Base-by-base conservation (phyloP, 2,888 invertebrate species). In the Laothoe populi region DNA sequence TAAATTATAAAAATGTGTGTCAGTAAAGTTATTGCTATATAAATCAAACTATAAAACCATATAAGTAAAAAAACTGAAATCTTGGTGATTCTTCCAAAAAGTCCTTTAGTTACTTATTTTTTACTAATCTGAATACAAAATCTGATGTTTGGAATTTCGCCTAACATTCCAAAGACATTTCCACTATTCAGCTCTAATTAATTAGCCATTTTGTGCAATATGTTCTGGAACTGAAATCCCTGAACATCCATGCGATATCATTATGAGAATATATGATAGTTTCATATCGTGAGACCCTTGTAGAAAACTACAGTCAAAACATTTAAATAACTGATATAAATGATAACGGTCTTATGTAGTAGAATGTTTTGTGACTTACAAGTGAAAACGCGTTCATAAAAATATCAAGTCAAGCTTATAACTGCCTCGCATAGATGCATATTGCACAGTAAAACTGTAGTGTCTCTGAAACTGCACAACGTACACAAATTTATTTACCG, bases 381-480 rank as follows among this genome's bases (percentile, higher is more conserved):
- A 35, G 31, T 35, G 21, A 53, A 42, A 61, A 19, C 26, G 23
- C 35, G 42, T 21, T 53, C 5, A 53, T 26, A 61, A 60, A 60
- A 46, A 38, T 48, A 48, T 42, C 19, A 40, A 42, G 42, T 48
- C 38, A 24, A 53, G 60, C 40, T 24, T 24, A 38, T 35, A 53
- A 10, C 35, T 35, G n/a, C 16, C n/a, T 13, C n/a, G 1, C 13
- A 53, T 53, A 53, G 53, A 53, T 11, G 35, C 19, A 10, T 24
- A n/a, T 53, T 53, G 19, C 53, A 19, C 35, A 53, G 13, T 53
- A 19, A 35, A 53, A 53, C 35, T 35, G 31, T 35, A 35, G 19
- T 40, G 49, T 42, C 53, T 53, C 26, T 61, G 26, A 59, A 44
- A 53, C 21, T 42, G 40, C 49, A 61, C 26, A 53, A n/a, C n/a